phyloP scores from a whole-genome alignment of 2,113 vertebrate species.

The Paradoxurus hermaphroditus region DNA sequence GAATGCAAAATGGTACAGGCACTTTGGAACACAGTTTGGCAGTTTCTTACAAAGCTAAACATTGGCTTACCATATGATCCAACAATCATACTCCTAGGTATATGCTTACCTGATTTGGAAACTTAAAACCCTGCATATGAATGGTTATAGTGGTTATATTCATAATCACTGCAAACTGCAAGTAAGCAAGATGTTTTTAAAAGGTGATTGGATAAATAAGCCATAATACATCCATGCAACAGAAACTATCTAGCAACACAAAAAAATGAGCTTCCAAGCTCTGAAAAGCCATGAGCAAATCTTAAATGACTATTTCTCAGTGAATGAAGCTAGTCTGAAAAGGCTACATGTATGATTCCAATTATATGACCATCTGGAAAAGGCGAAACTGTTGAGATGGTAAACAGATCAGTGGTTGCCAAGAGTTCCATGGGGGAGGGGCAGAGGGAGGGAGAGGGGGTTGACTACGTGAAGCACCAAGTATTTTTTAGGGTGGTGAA shows the following conservation, averaged over 20 bases:
- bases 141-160: neutral
- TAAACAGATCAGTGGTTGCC: neutral
- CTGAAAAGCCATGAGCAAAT: neutral
- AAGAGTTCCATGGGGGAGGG: neutral
- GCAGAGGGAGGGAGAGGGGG: too few relatives aligned
- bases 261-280: neutral
- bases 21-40: neutral
- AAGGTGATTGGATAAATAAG: neutral
- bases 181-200: neutral
- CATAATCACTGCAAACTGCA: neutral
- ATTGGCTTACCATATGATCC: neutral
- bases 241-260: neutral
- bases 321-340: neutral
- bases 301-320: neutral
- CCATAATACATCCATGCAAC: neutral
- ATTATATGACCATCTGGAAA: neutral
- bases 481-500: neutral
- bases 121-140: neutral
- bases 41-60: neutral
- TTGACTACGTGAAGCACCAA: neutral
- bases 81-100: neutral
- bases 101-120: neutral
- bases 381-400: neutral
- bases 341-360: neutral
- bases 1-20: neutral